Conservation (phyloP, 1,140 invertebrate genomes). For the Drosophila oshimai region DNA sequence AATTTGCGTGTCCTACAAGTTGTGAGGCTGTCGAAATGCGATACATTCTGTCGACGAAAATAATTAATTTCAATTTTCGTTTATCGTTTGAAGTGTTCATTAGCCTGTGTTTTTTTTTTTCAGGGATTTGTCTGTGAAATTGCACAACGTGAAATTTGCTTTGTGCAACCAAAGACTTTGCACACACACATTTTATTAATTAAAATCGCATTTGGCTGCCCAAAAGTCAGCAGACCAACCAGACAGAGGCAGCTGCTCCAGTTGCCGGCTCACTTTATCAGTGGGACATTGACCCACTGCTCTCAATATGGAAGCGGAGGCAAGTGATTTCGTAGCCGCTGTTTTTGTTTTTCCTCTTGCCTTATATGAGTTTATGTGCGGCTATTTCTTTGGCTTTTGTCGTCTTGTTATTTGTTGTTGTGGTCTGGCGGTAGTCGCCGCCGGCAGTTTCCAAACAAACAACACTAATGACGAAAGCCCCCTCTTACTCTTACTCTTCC, state of each 20-base stretch:
- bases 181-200: slow-evolving; percentile 78
- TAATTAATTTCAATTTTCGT: slow-evolving; percentile 34
- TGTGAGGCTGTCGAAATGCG: slow-evolving; percentile 37
- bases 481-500: background rate
- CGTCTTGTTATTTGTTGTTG: slow-evolving; percentile 34
- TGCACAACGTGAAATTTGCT: slow-evolving; percentile 63
- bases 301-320: slow-evolving; percentile 75
- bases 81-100: slow-evolving; percentile 63
- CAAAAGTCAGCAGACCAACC: slow-evolving; percentile 6
- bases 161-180: slow-evolving; percentile 73
- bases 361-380: slow-evolving; percentile 52
- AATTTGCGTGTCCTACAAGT: slow-evolving; percentile 56
- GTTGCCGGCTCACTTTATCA: slow-evolving; percentile 72
- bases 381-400: slow-evolving; percentile 45
- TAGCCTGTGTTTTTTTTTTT: slow-evolving; percentile 47
- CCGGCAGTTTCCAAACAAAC: slow-evolving; percentile 58
- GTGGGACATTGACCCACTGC: slow-evolving; percentile 79
- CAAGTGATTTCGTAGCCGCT: slow-evolving; percentile 68
- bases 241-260: slow-evolving; percentile 38
- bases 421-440: slow-evolving; percentile 40
- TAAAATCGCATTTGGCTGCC: slow-evolving; percentile 74
- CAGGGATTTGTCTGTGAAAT: background rate
- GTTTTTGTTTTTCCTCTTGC: slow-evolving; percentile 33
- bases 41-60: slow-evolving; percentile 22
- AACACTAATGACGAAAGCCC: slow-evolving; percentile 66